Base-by-base conservation (phyloP, 2,888 invertebrate genomes). In the Willowsia nigromaculata region DNA sequence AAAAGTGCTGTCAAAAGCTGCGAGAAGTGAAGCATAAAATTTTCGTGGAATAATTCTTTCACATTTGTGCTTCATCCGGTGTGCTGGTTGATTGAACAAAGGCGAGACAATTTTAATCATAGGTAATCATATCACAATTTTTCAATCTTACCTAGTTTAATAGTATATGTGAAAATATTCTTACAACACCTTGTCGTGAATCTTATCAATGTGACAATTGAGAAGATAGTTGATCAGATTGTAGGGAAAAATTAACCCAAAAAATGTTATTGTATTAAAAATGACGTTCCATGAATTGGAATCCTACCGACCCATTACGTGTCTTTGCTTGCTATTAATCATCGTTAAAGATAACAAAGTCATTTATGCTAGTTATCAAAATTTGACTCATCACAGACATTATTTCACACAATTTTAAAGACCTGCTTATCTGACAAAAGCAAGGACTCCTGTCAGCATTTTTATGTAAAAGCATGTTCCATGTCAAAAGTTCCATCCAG, bases 11-110 rank as follows among this genome's bases (percentile, higher is more conserved):
- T 76, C 27, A 53, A 47, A 47, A 50, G 76, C 50, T 33, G n/a
- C 1, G 9, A 9, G 30, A 50, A 74, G 27, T 47, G 50, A 47
- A 74, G 30, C 74, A n/a, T 50, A 25, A 1, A 27, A 43, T 15
- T 47, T 43, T 76, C 47, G 22, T 11, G 33, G 1, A 76, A 6
- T 50, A 76, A 76, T 76, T 53, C 50, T 50, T 76, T 50, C 30
- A 50, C 76, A 76, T 50, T 76, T 76, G 76, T 30, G 50, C 47
- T 47, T 76, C 76, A 76, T 76, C 76, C 76, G 76, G 76, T 76
- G 50, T 15, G n/a, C n/a, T 53, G 76, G 27, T 30, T 15, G 30
- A 33, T 43, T 11, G 13, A 53, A 76, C 27, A 53, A n/a, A 53
- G 53, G 2, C 18, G 25, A 25, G 7, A 0, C 11, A 9, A 13